Percentiles rank a stretch among this genome's conserved stretches.
These are phyloP conservation scores for Isichthys henryi DNA, from an alignment of 2,113 vertebrate species.

Conservation along the genomic window DNA sequence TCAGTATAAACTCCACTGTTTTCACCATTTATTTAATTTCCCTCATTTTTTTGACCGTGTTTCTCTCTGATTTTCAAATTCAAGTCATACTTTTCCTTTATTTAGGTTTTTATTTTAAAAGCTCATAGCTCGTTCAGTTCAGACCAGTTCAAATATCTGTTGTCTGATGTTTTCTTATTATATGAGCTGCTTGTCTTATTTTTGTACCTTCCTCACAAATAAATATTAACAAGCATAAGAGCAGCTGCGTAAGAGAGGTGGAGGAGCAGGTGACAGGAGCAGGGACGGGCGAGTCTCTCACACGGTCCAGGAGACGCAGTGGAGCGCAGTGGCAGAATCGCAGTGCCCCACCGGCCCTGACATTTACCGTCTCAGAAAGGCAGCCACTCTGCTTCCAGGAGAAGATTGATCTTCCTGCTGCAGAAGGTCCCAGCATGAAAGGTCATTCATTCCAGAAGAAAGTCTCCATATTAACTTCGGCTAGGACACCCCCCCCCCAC, in stretches of 20 bases:
- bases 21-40: neutral
- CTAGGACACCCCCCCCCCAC: neutral
- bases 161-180: neutral
- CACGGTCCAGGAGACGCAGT: neutral
- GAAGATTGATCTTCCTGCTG: slow-evolving; percentile 19
- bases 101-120: neutral
- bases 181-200: neutral
- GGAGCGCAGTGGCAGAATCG: neutral
- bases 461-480: slow-evolving; percentile 15
- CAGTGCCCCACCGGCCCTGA: slow-evolving; percentile 31
- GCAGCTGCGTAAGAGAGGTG: neutral
- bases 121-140: neutral
- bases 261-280: neutral
- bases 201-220: neutral
- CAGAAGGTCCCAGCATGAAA: slow-evolving; percentile 14
- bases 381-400: slow-evolving; percentile 40
- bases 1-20: neutral
- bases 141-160: neutral
- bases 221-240: neutral
- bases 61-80: neutral
- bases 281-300: neutral
- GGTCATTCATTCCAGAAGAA: slow-evolving; percentile 26
- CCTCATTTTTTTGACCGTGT: neutral
- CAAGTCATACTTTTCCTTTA: neutral
- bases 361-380: slow-evolving; percentile 54